Evolutionary conservation across 2,797 vertebrate genomes (phyloP).

Genomic region (Masticophis lateralis): DNA sequence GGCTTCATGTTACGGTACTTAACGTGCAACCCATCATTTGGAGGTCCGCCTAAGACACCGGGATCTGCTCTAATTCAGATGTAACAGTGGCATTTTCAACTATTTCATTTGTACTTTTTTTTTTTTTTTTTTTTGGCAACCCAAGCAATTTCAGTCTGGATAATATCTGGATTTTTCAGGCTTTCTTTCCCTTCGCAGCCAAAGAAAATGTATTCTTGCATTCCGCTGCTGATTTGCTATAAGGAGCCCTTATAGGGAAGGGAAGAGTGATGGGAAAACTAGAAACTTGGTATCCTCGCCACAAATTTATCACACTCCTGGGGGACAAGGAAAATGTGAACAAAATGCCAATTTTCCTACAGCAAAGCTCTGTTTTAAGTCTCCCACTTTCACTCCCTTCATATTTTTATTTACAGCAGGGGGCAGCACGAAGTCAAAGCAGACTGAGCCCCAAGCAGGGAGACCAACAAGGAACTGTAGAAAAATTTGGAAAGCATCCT

Average conservation of each 20-base stretch:
- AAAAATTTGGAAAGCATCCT: neutral
- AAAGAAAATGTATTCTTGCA: neutral
- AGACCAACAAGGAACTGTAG: neutral
- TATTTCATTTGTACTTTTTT: neutral
- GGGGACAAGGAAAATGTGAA: neutral
- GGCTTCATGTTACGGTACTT: neutral
- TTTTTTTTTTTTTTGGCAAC: neutral
- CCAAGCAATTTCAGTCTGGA: neutral
- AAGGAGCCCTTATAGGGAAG: neutral
- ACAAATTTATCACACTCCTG: neutral
- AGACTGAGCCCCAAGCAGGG: neutral
- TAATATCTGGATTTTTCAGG: neutral
- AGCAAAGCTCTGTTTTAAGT: neutral
- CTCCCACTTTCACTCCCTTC: neutral
- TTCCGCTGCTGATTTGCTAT: neutral
- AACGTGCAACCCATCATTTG: neutral
- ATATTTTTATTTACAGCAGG: neutral
- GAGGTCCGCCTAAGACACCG: neutral
- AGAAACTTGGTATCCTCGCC: neutral
- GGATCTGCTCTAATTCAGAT: neutral
- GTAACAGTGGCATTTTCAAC: neutral
- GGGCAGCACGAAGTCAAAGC: neutral
- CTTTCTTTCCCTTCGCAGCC: neutral
- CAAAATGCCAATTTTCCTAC: neutral
- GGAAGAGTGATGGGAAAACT: neutral